phyloP scores from a whole-genome alignment of 2,888 invertebrate genomes.

The Timandra comae region DNA sequence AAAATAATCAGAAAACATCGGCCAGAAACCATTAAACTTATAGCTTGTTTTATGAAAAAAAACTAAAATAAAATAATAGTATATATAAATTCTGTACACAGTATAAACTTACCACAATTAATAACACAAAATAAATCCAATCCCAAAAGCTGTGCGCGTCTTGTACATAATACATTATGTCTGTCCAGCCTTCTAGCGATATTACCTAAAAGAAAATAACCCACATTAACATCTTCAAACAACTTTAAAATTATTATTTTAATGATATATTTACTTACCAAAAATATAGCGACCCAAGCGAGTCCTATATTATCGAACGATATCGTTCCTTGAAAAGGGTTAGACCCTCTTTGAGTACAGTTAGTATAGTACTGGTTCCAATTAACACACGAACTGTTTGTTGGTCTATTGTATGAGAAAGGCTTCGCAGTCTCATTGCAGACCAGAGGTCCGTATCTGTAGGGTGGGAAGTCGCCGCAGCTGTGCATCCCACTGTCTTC shows the following conservation, averaged over 20 bases:
- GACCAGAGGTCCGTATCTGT: constrained; percentile 81
- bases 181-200: constrained; percentile 99
- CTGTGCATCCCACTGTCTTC: constrained; percentile 97
- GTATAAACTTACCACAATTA: constrained; percentile 97
- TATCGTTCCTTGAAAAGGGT: constrained; percentile 99
- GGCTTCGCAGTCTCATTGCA: constrained; percentile 86
- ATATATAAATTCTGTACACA: no score
- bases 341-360: constrained; percentile 93
- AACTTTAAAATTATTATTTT: background rate
- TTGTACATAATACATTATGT: constrained; percentile 99
- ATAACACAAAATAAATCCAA: constrained; percentile 99
- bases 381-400: constrained; percentile 91
- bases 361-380: constrained; percentile 99
- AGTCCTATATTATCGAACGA: constrained; percentile 99
- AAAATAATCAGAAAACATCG: no score
- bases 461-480: constrained; percentile 90
- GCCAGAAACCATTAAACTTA: no score
- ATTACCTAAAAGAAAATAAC: constrained; percentile 87
- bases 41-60: no score
- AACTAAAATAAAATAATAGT: no score
- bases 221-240: constrained; percentile 1
- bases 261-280: constrained; percentile 82
- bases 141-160: constrained; percentile 99
- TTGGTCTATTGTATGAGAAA: constrained; percentile 78
- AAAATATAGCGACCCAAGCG: constrained; percentile 99